These are phyloP conservation scores for Gymnarchus niloticus DNA, from an alignment of 2,113 vertebrate species.

Conservation along the genomic window DNA sequence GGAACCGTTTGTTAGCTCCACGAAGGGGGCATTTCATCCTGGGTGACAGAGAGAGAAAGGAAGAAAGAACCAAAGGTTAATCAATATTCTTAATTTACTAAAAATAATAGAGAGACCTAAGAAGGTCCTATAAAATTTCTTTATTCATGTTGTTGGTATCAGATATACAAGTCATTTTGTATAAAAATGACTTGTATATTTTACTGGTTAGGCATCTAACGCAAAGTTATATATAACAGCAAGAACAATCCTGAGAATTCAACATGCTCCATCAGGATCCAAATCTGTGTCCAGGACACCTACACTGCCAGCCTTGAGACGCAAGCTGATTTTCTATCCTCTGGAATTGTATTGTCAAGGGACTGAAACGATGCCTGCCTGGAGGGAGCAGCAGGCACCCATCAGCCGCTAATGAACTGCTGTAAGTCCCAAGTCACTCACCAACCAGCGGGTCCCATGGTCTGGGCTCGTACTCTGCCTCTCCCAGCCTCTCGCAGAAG, in stretches of 20 bases:
- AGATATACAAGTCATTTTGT: too few species aligned
- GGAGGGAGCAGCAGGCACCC: neutral
- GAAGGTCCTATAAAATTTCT: neutral
- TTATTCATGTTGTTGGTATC: neutral
- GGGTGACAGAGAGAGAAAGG: constrained; percentile 29
- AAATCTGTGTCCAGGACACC: neutral
- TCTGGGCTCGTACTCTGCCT: constrained; percentile 86
- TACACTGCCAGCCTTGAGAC: too few species aligned
- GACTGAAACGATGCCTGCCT: neutral
- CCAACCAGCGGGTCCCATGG: constrained; percentile 96
- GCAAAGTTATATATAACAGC: neutral
- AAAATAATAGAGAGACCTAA: neutral
- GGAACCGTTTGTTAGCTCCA: constrained; percentile 90
- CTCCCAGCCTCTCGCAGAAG: constrained; percentile 87
- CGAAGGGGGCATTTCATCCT: constrained; percentile 95
- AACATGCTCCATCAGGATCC: too few species aligned
- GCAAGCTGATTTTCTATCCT: neutral
- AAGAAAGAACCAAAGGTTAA: neutral
- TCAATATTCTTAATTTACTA: neutral
- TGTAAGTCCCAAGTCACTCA: too few species aligned
- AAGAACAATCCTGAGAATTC: neutral
- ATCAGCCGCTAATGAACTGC: neutral
- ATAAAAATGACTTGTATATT: neutral
- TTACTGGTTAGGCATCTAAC: neutral
- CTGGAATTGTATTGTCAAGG: neutral